These are phyloP conservation scores for Crotalus helleri DNA, from an alignment of 2,113 vertebrate species.

Conservation along the genomic window DNA sequence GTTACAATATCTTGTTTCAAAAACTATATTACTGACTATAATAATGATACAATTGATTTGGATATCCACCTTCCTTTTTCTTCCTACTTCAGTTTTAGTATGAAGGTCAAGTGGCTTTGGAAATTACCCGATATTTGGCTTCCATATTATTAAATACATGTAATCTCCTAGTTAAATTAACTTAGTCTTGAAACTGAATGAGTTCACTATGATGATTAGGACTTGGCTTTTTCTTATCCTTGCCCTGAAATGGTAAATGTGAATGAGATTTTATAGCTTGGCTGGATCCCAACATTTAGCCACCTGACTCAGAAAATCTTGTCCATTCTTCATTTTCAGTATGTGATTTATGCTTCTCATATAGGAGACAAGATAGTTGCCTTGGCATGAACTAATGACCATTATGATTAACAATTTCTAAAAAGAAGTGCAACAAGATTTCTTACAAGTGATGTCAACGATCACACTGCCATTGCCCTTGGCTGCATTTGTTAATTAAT, in stretches of 20 bases:
- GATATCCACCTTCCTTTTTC: not conserved
- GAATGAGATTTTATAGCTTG: not conserved
- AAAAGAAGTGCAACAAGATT: not conserved
- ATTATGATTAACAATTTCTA: not conserved
- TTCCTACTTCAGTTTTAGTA: not conserved
- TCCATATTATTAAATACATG: not conserved
- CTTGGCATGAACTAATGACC: not conserved
- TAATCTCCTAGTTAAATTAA: not conserved
- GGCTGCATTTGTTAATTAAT: slow-evolving; percentile 24
- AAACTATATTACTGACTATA: not conserved
- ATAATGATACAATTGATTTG: not conserved
- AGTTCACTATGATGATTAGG: not conserved
- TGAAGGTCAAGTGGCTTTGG: not conserved
- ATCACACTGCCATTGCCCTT: slow-evolving; percentile 2
- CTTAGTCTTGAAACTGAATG: not conserved
- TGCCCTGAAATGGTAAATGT: not conserved
- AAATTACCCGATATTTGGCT: not conserved
- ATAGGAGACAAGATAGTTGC: not conserved
- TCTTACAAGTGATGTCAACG: not conserved
- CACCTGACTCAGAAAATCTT: not conserved
- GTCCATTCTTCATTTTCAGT: not conserved
- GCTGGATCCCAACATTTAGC: not conserved
- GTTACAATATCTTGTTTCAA: not conserved
- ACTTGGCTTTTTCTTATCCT: not conserved
- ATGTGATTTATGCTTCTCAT: slow-evolving; percentile 1